Conservation (phyloP, 1,140 invertebrate genomes). For the Brachionus rotundiformis region DNA sequence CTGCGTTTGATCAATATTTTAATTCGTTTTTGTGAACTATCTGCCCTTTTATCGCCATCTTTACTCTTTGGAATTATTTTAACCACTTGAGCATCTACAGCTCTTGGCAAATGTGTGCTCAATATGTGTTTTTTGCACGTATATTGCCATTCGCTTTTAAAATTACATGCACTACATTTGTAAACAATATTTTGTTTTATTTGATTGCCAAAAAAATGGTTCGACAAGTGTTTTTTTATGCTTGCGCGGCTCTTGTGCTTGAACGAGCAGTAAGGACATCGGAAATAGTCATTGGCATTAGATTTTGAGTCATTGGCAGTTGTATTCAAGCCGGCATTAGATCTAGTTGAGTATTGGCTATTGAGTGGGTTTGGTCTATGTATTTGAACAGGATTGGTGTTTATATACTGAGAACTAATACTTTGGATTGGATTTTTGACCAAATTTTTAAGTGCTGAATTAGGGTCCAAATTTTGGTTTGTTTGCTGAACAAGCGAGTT, state of each 20-base stretch:
- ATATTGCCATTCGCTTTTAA: slow-evolving; percentile 47
- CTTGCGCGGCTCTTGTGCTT: slow-evolving; percentile 24
- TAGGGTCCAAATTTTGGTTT: background rate
- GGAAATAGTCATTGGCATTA: background rate
- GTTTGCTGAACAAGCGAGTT: slow-evolving; percentile 31
- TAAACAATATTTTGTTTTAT: slow-evolving; percentile 31
- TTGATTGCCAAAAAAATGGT: slow-evolving; percentile 17
- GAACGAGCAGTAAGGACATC: slow-evolving; percentile 42
- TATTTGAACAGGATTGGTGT: slow-evolving; percentile 39
- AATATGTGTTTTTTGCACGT: slow-evolving; percentile 48
- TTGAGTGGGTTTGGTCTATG: slow-evolving; percentile 26
- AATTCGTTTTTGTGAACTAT: slow-evolving; percentile 3
- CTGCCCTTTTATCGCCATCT: background rate
- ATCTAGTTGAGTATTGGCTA: slow-evolving; percentile 21
- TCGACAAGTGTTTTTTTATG: slow-evolving; percentile 37
- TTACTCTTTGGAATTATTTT: background rate
- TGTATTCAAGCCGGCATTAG: background rate
- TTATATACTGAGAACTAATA: slow-evolving; percentile 15
- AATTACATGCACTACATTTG: slow-evolving; percentile 26
- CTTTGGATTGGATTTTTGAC: background rate
- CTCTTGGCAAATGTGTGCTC: background rate
- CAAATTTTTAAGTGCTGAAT: background rate
- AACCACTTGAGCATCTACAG: background rate
- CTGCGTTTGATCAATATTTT: slow-evolving; percentile 31
- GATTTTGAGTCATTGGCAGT: background rate